Conservation (phyloP, 2,113 vertebrate species). For the Cathartes aura region DNA sequence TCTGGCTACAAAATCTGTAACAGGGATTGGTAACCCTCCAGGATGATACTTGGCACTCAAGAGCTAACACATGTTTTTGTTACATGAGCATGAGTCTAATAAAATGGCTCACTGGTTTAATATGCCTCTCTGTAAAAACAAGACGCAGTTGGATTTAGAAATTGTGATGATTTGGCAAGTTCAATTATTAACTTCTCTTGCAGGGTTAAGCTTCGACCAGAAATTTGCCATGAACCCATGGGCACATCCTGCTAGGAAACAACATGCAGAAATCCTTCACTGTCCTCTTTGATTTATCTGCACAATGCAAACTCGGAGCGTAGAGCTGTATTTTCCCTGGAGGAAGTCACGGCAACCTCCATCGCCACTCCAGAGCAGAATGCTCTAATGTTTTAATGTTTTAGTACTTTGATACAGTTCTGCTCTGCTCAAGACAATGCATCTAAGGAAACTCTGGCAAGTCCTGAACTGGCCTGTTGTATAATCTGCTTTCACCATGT, state of each 20-base stretch:
- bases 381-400: neutral
- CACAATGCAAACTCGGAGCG: neutral
- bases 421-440: neutral
- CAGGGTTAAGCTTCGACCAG: constrained; percentile 51
- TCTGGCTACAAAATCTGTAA: constrained; percentile 44
- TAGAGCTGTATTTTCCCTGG: neutral
- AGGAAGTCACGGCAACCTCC: constrained; percentile 12
- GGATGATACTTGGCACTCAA: constrained; percentile 56
- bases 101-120: constrained; percentile 69
- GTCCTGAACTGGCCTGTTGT: neutral
- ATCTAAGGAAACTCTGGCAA: neutral
- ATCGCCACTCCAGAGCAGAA: neutral
- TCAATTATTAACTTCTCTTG: constrained; percentile 58
- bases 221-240: constrained; percentile 39
- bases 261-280: constrained; percentile 17
- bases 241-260: constrained; percentile 47
- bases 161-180: constrained; percentile 54
- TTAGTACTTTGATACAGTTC: neutral
- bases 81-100: constrained; percentile 64
- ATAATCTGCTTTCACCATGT: neutral
- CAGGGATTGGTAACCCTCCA: constrained; percentile 59
- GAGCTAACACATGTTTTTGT: constrained; percentile 61
- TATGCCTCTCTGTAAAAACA: constrained; percentile 53
- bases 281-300: constrained; percentile 50
- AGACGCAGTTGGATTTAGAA: constrained; percentile 30